These are phyloP conservation scores for Champsocephalus gunnari DNA, from an alignment of 2,797 vertebrate species.

Conservation along the genomic window DNA sequence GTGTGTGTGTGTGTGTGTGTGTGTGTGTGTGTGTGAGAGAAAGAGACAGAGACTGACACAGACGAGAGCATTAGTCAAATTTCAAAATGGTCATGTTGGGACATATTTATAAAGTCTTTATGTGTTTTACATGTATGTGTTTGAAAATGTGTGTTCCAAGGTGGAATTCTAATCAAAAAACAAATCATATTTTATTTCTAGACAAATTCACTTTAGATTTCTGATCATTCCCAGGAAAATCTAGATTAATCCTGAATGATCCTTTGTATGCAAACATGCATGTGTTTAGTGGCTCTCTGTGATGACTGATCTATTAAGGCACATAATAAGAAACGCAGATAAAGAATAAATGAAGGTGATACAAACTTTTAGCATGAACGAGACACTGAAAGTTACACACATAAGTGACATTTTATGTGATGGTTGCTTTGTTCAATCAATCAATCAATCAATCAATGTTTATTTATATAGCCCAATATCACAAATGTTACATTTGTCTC, in stretches of 20 bases:
- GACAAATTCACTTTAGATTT: not conserved
- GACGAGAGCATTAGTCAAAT: slow-evolving; percentile 23
- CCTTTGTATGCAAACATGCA: too few species aligned
- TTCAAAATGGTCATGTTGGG: slow-evolving; percentile 9
- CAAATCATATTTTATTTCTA: not conserved
- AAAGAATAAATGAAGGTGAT: not conserved
- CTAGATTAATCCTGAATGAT: not conserved
- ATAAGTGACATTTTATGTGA: slow-evolving; percentile 38
- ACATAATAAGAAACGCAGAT: not conserved
- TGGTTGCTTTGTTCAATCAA: slow-evolving; percentile 37
- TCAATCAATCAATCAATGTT: too few species aligned
- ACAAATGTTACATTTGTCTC: too few species aligned
- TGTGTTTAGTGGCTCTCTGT: too few species aligned
- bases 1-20: not conserved
- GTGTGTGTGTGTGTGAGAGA: not conserved
- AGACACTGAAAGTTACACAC: slow-evolving; percentile 4
- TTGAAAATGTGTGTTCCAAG: not conserved
- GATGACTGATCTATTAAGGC: too few species aligned
- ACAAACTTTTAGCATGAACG: slow-evolving; percentile 10
- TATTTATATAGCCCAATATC: too few species aligned
- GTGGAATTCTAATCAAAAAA: slow-evolving; percentile 5
- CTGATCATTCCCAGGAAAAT: not conserved
- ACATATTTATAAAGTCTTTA: slow-evolving; percentile 11
- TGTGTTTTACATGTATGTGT: slow-evolving; percentile 6
- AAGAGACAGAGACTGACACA: slow-evolving; percentile 2